Percentiles rank a stretch among this genome's conserved stretches.
These are phyloP conservation scores for Netelia inedita DNA, from an alignment of 2,888 invertebrate species.

Conservation along the genomic window DNA sequence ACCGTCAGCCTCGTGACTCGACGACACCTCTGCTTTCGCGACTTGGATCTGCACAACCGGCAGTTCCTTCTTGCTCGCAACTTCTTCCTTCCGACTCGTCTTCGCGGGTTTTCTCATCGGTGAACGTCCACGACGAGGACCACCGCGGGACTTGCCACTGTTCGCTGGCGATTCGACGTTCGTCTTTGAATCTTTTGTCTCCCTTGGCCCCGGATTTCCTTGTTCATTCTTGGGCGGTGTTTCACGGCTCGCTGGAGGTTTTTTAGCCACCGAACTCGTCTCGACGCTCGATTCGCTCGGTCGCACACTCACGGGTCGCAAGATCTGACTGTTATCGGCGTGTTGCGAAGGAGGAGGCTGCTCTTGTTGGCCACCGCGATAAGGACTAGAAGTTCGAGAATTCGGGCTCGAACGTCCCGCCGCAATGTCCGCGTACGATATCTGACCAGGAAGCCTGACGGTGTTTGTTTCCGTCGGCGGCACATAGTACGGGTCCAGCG, in stretches of 20 bases:
- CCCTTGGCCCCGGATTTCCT: conserved; percentile 31
- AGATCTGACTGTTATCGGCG: conserved; percentile 68
- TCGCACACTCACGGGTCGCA: conserved; percentile 77
- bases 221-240: conserved; percentile 43
- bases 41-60: conserved; percentile 71
- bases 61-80: conserved; percentile 56
- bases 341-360: conserved; percentile 70
- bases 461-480: conserved; percentile 86
- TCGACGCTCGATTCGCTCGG: conserved; percentile 78
- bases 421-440: conserved; percentile 90
- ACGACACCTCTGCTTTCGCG: conserved; percentile 53
- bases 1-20: conserved; percentile 45
- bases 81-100: conserved; percentile 46
- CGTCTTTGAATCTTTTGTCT: conserved; percentile 36
- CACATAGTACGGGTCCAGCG: conserved; percentile 91
- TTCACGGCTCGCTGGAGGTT: conserved; percentile 27
- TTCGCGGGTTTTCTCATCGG: conserved; percentile 83
- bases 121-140: conserved; percentile 86
- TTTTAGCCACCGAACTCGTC: conserved; percentile 1
- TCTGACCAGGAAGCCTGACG: conserved; percentile 82
- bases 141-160: conserved; percentile 70
- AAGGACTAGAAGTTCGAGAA: conserved; percentile 82
- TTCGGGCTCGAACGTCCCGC: conserved; percentile 87
- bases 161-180: conserved; percentile 35
- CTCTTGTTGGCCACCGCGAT: conserved; percentile 75